Evolutionary conservation across 2,888 invertebrate genomes (phyloP), one percentile per base, ranked within the genome.

Genomic region (Salticus scenicus): DNA sequence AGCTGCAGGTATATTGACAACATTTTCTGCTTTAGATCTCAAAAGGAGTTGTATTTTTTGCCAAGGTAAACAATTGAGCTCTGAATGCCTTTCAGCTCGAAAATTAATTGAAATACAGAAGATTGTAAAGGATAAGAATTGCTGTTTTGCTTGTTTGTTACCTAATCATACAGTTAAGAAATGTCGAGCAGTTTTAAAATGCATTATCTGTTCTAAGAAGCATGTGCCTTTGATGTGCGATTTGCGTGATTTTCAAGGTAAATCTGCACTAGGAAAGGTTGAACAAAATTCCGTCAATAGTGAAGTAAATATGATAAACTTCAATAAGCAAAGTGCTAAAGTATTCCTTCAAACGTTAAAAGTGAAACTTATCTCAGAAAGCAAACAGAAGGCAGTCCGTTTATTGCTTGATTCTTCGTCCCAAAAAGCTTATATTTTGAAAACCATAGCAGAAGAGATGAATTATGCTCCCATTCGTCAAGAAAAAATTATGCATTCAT

Each of bases 181-280:
- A 37, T 37, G 37, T 37, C 4, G 10, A 37, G 10, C 37, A 7
- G 10, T 37, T 37, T 37, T 37, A 37, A 37, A 10, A 37, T 37
- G 37, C 10, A 4, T 37, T 4, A 10, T 37, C 10, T 37, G 37
- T 10, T 37, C 37, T 37, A 37, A 37, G 17, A 1, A 37, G 8
- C 69, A 37, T 24, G 10, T 69, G 4, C 69, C 69, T 4, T 69
- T 69, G 8, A 69, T 41, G 69, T 69, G 37, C 37, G 20, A 69
- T 69, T n/a, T 10, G 33, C 33, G 31, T n/a, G 20, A n/a, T 0
- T 33, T n/a, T 33, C 24, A 33, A 69, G 12, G 33, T 37, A 69
- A 5, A 5, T 20, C 24, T 69, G 10, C n/a, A 7, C 7, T 5
- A n/a, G 20, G 1, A 37, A 37, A 41, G 7, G 20, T 33, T 20